Conservation (phyloP, 2,797 vertebrate species). For the Danio jaintianensis region DNA sequence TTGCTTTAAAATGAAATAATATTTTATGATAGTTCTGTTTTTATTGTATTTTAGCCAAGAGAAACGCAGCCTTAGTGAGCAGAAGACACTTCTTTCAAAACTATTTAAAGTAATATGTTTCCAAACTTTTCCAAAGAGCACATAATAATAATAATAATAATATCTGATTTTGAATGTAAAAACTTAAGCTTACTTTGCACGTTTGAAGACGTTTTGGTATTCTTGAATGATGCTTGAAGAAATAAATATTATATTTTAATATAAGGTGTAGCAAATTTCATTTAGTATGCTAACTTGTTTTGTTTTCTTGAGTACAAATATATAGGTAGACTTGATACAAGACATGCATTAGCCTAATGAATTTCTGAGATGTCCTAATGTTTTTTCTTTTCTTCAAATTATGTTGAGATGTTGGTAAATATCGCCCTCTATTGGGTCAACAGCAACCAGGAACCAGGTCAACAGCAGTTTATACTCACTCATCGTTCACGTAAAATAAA, state of each 20-base stretch:
- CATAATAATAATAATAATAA: too few species aligned
- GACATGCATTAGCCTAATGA: background rate
- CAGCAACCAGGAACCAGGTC: background rate
- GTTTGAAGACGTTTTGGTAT: slow-evolving; percentile 16
- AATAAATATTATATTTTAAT: slow-evolving; percentile 27
- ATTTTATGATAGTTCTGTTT: too few species aligned
- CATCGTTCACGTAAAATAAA: background rate
- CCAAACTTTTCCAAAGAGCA: too few species aligned
- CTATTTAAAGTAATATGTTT: too few species aligned
- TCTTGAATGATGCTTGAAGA: background rate
- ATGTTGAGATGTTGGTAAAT: background rate
- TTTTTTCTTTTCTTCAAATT: too few species aligned
- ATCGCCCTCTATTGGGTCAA: slow-evolving; percentile 11
- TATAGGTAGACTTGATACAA: background rate
- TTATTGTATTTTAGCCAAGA: too few species aligned
- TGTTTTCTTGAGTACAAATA: background rate
- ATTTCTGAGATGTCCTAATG: too few species aligned
- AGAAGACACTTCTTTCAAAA: too few species aligned
- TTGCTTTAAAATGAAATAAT: too few species aligned
- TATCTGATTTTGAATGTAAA: background rate
- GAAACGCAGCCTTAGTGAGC: too few species aligned
- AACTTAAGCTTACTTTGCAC: slow-evolving; percentile 1
- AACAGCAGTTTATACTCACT: background rate
- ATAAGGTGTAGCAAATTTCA: background rate
- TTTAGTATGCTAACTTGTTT: background rate